Evolutionary conservation across 1,140 invertebrate species (phyloP).

Genomic region (Glossosoma conforme): DNA sequence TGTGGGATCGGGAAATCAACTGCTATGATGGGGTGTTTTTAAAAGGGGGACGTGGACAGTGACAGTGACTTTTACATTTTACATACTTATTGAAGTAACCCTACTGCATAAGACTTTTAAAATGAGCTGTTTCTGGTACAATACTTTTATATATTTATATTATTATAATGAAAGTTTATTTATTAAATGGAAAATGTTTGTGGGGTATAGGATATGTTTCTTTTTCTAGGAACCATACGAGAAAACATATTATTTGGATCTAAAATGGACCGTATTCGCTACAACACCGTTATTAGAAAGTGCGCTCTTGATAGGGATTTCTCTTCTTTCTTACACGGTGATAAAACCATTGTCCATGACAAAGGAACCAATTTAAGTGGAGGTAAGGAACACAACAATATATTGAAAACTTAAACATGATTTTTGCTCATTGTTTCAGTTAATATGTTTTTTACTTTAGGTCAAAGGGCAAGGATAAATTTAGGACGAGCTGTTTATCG

Average conservation of each 20-base stretch:
- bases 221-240: constrained; percentile 36
- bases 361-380: constrained; percentile 74
- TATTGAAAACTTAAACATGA: neutral
- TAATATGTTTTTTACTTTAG: constrained; percentile 35
- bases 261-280: constrained; percentile 40
- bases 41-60: no score
- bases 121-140: no score
- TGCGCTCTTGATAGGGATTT: constrained; percentile 68
- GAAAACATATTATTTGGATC: constrained; percentile 65
- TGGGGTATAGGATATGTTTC: no score
- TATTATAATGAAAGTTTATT: no score
- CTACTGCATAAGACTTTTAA: no score
- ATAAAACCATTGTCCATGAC: constrained; percentile 75
- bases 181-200: no score
- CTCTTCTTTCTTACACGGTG: constrained; percentile 59
- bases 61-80: no score
- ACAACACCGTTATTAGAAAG: constrained; percentile 61
- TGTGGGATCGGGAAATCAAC: no score
- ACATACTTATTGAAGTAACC: no score
- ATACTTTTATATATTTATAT: no score
- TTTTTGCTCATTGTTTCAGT: neutral
- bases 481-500: constrained; percentile 55
- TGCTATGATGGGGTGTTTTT: no score
- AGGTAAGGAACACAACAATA: constrained; percentile 53
- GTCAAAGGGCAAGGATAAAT: constrained; percentile 77